Conservation (phyloP, 2,113 vertebrate genomes). For the Rafetus swinhoei region DNA sequence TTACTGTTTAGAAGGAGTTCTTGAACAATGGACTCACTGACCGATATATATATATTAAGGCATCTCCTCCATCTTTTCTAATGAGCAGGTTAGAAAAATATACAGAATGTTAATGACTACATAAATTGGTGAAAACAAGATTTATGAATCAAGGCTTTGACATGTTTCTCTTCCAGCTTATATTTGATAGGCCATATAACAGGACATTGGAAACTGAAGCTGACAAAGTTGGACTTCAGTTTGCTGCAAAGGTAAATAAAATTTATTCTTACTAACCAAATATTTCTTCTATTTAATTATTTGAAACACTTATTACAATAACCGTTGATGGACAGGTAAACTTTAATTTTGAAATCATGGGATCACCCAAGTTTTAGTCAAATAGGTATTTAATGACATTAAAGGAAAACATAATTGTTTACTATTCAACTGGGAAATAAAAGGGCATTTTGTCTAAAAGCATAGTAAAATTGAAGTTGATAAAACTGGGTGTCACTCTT, state of each 20-base stretch:
- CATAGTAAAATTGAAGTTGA: not conserved
- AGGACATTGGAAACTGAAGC: conserved; percentile 93
- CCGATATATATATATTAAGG: not conserved
- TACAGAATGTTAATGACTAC: not conserved
- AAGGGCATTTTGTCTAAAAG: not conserved
- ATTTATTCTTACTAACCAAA: not conserved
- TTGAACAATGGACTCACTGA: too few relatives aligned
- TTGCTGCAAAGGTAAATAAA: conserved; percentile 92
- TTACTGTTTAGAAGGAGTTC: too few relatives aligned
- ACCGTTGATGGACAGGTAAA: not conserved
- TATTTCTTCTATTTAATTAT: not conserved
- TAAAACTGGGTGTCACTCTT: not conserved
- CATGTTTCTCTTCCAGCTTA: conserved; percentile 79
- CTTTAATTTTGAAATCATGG: not conserved
- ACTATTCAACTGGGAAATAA: not conserved
- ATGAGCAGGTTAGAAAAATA: not conserved
- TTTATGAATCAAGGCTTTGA: not conserved
- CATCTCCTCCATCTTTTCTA: not conserved
- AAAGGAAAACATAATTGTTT: not conserved
- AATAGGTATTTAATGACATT: not conserved
- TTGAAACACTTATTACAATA: not conserved
- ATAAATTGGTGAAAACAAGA: not conserved
- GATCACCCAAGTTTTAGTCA: not conserved
- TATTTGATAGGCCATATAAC: conserved; percentile 91
- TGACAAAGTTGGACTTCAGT: conserved; percentile 89